Percentiles rank a stretch among this genome's conserved stretches.
These are phyloP conservation scores for Caiman crocodilus DNA, from an alignment of 2,797 vertebrate species.

Conservation along the genomic window DNA sequence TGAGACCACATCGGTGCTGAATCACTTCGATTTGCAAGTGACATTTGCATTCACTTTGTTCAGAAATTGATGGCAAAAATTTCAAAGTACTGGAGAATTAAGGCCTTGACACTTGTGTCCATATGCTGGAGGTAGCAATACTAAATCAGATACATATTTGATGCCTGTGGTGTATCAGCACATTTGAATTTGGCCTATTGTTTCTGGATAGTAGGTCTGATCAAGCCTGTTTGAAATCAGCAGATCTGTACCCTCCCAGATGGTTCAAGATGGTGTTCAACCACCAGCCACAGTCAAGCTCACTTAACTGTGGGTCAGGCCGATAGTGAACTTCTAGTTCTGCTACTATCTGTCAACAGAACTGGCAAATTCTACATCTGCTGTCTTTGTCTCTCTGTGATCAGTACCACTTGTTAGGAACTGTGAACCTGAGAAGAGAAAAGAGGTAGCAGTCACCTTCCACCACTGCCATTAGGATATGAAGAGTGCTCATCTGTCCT, in stretches of 20 bases:
- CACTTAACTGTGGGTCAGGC: too few relatives aligned
- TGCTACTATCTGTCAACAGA: too few relatives aligned
- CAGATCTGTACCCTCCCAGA: neutral
- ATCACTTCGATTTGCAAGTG: too few relatives aligned
- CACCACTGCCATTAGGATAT: neutral
- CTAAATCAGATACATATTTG: neutral
- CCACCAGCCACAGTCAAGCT: too few relatives aligned
- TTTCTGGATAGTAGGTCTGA: neutral
- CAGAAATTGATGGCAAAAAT: rapidly evolving
- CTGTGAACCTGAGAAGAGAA: neutral
- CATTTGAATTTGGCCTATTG: neutral
- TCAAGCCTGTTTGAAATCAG: neutral
- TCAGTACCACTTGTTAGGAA: too few relatives aligned
- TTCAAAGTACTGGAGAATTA: rapidly evolving
- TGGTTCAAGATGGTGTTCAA: neutral
- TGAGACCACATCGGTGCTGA: too few relatives aligned
- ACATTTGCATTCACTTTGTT: neutral
- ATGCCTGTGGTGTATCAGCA: neutral
- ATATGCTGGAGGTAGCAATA: neutral
- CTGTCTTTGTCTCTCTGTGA: too few relatives aligned
- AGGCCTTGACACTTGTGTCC: neutral
- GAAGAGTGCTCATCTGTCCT: too few relatives aligned
- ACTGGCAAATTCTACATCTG: too few relatives aligned
- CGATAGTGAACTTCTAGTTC: too few relatives aligned
- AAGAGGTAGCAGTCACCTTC: neutral